A percentile compares a stretch with the other conserved stretches of the same genome.
phyloP scores from a whole-genome alignment of 2,113 vertebrate genomes.

The Numida meleagris region DNA sequence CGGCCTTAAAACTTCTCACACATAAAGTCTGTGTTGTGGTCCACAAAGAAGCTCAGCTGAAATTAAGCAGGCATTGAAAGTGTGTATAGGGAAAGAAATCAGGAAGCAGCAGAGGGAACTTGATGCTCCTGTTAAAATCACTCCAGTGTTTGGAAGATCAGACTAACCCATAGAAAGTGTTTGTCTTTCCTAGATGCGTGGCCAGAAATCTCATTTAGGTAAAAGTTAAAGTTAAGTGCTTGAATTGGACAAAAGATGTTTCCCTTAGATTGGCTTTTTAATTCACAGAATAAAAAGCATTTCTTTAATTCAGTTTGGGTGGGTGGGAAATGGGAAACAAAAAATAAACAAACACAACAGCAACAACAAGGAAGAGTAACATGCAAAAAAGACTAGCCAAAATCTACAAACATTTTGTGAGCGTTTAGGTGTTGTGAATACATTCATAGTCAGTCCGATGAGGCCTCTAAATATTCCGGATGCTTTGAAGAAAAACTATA shows the following conservation, averaged over 20 bases:
- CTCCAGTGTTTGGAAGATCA: background rate
- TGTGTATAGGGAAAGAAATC: background rate
- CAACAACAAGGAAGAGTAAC: too few relatives aligned
- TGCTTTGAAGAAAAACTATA: background rate
- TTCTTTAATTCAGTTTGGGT: background rate
- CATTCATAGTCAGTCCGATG: background rate
- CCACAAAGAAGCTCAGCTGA: background rate
- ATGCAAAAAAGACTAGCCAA: too few relatives aligned
- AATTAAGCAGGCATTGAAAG: background rate
- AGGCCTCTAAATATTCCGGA: background rate
- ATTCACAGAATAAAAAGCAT: background rate
- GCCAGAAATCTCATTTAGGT: background rate
- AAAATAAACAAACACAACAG: too few relatives aligned
- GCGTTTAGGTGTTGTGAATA: background rate
- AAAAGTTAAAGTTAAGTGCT: background rate
- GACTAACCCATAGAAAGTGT: background rate
- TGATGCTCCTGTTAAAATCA: background rate
- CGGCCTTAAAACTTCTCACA: background rate
- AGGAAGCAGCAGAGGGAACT: background rate
- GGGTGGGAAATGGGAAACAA: background rate
- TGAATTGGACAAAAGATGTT: background rate
- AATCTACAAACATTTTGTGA: background rate
- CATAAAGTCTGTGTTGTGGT: background rate
- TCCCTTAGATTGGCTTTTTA: background rate
- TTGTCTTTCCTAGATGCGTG: background rate